Evolutionary conservation across 2,113 vertebrate genomes (phyloP).

Genomic region (Grantiella picta): DNA sequence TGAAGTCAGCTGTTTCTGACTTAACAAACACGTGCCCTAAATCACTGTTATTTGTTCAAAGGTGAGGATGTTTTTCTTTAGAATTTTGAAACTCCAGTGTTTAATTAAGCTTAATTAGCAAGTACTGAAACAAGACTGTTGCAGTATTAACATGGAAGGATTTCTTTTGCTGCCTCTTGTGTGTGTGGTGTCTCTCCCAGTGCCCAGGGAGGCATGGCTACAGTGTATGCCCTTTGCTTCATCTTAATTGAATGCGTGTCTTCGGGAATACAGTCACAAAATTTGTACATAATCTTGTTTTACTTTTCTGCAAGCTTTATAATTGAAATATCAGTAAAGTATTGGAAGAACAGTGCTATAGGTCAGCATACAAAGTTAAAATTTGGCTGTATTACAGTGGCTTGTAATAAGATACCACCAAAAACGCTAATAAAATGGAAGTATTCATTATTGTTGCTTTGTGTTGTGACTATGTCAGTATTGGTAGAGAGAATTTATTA

Average conservation of each 20-base stretch:
- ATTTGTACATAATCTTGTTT: neutral
- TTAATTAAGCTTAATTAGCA: slow-evolving; percentile 49
- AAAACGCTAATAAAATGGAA: neutral
- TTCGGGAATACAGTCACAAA: neutral
- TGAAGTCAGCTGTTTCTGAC: slow-evolving; percentile 17
- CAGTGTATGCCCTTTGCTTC: rapidly evolving
- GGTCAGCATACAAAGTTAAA: neutral
- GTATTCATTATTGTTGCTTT: neutral
- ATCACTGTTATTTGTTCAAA: slow-evolving; percentile 18
- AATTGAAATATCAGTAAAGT: neutral
- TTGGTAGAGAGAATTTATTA: neutral
- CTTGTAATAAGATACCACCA: neutral
- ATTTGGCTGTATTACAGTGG: neutral
- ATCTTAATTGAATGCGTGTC: neutral
- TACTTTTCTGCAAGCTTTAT: neutral
- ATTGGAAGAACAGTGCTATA: neutral
- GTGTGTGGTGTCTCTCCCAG: neutral
- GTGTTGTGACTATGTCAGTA: neutral
- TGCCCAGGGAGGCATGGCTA: rapidly evolving
- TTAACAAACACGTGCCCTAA: slow-evolving; percentile 41
- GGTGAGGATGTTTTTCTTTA: slow-evolving; percentile 48
- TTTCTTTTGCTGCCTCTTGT: neutral
- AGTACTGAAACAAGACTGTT: neutral
- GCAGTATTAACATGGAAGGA: neutral
- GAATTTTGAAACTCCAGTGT: slow-evolving; percentile 37